phyloP scores from a whole-genome alignment of 2,888 invertebrate species.

The Aphidius colemani region DNA sequence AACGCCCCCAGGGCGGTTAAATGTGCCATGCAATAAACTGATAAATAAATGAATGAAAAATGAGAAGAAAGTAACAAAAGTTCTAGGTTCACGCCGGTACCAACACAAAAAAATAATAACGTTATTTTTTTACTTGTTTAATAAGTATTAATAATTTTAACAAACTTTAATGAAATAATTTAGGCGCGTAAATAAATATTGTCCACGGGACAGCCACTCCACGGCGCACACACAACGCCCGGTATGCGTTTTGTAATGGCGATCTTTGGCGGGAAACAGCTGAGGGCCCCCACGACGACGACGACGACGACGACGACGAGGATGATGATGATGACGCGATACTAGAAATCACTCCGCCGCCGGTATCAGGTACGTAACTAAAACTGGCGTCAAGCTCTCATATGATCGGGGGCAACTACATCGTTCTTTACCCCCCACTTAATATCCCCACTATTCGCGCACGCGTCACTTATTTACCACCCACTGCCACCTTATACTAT shows the following conservation, averaged over 20 bases:
- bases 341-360: constrained; percentile 45
- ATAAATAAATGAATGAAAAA: no score
- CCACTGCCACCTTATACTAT: no score
- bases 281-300: constrained; percentile 62
- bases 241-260: constrained; percentile 67
- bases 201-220: constrained; percentile 48
- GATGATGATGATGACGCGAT: constrained; percentile 26
- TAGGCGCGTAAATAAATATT: constrained; percentile 3
- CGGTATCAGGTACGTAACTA: constrained; percentile 36
- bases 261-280: constrained; percentile 74
- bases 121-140: no score
- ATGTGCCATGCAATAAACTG: background rate
- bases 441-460: no score
- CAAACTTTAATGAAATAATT: background rate
- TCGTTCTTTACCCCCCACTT: no score
- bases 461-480: no score
- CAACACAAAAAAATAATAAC: no score
- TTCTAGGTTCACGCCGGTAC: no score
- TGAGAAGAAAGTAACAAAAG: no score
- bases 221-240: constrained; percentile 59
- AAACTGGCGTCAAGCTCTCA: no score
- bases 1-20: constrained; percentile 10
- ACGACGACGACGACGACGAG: constrained; percentile 14
- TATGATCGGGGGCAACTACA: no score
- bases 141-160: background rate